Base-by-base conservation (phyloP, 1,140 invertebrate genomes). In the Diachasmimorpha longicaudata region DNA sequence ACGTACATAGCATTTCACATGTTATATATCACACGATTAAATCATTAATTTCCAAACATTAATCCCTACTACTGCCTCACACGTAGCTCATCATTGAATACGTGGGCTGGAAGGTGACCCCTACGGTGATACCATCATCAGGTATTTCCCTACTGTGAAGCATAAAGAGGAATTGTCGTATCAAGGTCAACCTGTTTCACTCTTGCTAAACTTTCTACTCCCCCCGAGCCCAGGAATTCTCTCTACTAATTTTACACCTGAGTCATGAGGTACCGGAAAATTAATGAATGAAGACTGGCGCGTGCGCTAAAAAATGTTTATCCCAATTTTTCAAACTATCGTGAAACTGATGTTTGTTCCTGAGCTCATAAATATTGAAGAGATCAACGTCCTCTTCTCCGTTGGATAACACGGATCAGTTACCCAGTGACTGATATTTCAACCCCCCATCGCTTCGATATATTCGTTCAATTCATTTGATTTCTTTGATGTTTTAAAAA, bases 191-290 rank as follows among this genome's bases (percentile, higher is more conserved):
- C 58, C 23, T 63, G 58, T 25, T 19, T 63, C 23, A 63, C 58
- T 63, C 19, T 63, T 55, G 48, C 58, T 25, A 23, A 63, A 63
- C 58, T 63, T 63, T 63, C 58, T 63, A 63, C 58, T 63, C 19
- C 58, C 19, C 58, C 19, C 31, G 23, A 5, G 9, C 0, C 11
- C 6, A 11, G 4, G 19, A 25, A 63, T 25, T 25, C 19, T 63
- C 19, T 58, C 21, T 6, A 8, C 9, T 55, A 19, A 16, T 55
- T 55, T 55, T 21, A 14, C 48, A 19, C 14, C 6, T 55, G 14
- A 55, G 6, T 55, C 39, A 42, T 1, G 11, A 42, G 13, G 4
- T 42, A 13, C 9, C 1, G 13, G 39, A 42, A 42, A 42, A 42
- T 31, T 31, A 31, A 6, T 31, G 31, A 31, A 31, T 31, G 6